Evolutionary conservation across 2,888 invertebrate species (phyloP), one percentile per base, ranked within the genome.

Genomic region (Conops quadrifasciatus): DNA sequence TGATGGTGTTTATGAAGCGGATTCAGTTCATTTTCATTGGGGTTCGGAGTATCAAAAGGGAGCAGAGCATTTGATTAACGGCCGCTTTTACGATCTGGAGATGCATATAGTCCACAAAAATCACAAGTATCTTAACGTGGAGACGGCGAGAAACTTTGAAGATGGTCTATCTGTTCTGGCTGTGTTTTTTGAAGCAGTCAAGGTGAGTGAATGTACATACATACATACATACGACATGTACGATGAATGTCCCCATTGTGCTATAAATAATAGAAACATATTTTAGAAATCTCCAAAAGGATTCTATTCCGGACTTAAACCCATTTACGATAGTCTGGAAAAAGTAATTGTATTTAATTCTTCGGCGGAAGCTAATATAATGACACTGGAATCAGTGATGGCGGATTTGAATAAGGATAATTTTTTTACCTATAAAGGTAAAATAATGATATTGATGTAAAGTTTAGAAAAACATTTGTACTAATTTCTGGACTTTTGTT

Each of bases 61-160:
- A 13, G 91, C 93, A 0, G 84, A 84, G 60, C 83, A 84, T 53
- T 43, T 77, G 26, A 73, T 84, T 0, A 80, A 84, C 71, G 79
- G 81, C 2, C 74, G 73, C n/a, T 90, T 90, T 66, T 89, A 87
- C 76, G 89, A 89, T 9, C 79, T 91, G 70, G 91, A 91, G 83
- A 84, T 90, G 77, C 92, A 93, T 80, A 87, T 92, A 28, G 92
- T 93, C 0, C 92, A 91, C 80, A 89, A 89, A 77, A 87, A 88
- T 28, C 89, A 85, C 78, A 90, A 89, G 76, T 90, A 88, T 77
- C 80, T 90, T 0, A 88, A 82, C 72, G 78, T 89, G 15, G 78
- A 82, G 0, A 84, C 85, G 65, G 91, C 91, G 0, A 79, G 87
- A 2, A 80, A 86, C 36, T 79, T 88, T 73, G 81, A 87, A 1